phyloP scores from a whole-genome alignment of 2,113 vertebrate genomes.

The Arvicanthis niloticus region DNA sequence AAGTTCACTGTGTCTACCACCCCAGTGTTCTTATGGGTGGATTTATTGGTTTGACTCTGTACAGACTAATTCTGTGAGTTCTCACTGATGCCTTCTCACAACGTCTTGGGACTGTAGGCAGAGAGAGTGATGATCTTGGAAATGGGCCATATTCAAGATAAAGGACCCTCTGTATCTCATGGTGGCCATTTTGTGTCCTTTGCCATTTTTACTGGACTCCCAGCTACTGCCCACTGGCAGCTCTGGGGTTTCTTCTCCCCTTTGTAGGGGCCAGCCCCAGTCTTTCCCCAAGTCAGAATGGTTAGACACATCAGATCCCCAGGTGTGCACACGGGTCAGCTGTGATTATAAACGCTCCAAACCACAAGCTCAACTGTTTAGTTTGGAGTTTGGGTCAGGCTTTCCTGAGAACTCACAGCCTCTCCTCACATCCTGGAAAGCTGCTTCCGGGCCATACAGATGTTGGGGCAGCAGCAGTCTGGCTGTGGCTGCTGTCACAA shows the following conservation, averaged over 20 bases:
- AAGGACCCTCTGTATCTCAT: not conserved
- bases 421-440: not conserved
- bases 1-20: not conserved
- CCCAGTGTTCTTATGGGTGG: rapidly evolving
- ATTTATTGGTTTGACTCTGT: not conserved
- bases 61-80: not conserved
- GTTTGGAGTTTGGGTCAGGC: not conserved
- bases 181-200: rapidly evolving
- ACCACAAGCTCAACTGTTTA: constrained; percentile 10
- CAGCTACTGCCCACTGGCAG: not conserved
- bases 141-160: not conserved
- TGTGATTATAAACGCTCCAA: not conserved
- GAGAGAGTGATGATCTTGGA: not conserved
- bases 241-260: not conserved
- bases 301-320: not conserved
- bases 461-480: not conserved
- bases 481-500: not conserved
- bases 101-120: not conserved
- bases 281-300: not conserved
- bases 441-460: not conserved
- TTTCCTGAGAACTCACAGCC: not conserved
- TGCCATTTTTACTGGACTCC: not conserved
- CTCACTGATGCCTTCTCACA: not conserved
- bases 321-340: not conserved
- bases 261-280: not conserved